Percentiles rank a stretch among this genome's conserved stretches.
These are phyloP conservation scores for Bucco capensis DNA, from an alignment of 2,113 vertebrate species.

Conservation along the genomic window DNA sequence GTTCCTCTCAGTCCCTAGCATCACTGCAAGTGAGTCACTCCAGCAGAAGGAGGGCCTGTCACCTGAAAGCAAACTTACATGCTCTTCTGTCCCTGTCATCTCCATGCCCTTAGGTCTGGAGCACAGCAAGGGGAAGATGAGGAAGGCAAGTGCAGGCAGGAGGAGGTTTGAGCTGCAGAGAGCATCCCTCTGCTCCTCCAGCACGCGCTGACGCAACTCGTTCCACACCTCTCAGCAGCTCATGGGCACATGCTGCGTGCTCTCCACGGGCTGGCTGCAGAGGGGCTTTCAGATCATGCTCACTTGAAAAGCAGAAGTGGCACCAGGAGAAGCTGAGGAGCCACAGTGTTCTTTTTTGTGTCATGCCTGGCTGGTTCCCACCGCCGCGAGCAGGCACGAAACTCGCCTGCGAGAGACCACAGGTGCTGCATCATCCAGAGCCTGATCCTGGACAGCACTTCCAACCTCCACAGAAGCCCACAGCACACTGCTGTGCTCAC, in stretches of 20 bases:
- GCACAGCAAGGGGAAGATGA: background rate
- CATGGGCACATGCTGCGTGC: background rate
- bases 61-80: constrained; percentile 1
- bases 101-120: background rate
- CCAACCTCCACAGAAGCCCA: background rate
- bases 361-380: constrained; percentile 28
- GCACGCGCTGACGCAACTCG: background rate
- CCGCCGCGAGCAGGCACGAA: constrained; percentile 17
- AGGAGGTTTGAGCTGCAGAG: background rate
- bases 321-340: constrained; percentile 30
- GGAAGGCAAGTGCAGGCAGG: background rate
- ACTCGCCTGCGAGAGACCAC: background rate
- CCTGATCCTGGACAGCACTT: background rate
- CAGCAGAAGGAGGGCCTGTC: background rate
- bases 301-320: constrained; percentile 65
- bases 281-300: constrained; percentile 44
- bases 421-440: constrained; percentile 20
- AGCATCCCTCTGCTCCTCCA: background rate
- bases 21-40: constrained; percentile 23
- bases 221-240: background rate
- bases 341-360: constrained; percentile 31
- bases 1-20: background rate
- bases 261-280: background rate
- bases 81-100: background rate
- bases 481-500: background rate